phyloP scores from a whole-genome alignment of 2,113 vertebrate species.

The Cyphomyrus discorhynchus region DNA sequence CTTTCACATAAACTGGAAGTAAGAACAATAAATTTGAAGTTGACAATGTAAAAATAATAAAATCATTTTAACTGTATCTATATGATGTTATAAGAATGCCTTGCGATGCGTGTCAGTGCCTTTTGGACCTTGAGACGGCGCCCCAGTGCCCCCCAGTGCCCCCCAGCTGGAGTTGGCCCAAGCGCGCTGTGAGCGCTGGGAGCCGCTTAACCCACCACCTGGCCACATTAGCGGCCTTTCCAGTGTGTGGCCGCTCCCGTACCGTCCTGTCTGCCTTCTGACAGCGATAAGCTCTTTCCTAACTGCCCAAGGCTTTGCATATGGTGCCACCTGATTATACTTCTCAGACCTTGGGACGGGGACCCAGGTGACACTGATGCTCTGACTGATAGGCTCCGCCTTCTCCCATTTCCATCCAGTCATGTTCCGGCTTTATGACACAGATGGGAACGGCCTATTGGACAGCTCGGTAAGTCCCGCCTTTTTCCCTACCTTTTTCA shows the following conservation, averaged over 20 bases:
- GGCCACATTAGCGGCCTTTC: not conserved
- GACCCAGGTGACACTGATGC: not conserved
- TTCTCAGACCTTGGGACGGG: not conserved
- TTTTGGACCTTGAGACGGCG: not conserved
- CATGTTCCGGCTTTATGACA: constrained; percentile 92
- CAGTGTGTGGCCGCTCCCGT: not conserved
- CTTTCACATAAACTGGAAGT: not conserved
- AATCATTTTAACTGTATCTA: not conserved
- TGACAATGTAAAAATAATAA: not conserved
- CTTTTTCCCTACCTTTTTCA: not conserved
- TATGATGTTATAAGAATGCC: not conserved
- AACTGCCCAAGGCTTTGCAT: constrained; percentile 4
- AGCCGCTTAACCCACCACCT: not conserved
- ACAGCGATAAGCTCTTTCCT: constrained; percentile 34
- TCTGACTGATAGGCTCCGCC: constrained; percentile 25
- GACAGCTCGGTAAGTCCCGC: constrained; percentile 77
- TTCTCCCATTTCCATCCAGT: constrained; percentile 63
- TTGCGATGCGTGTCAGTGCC: not conserved
- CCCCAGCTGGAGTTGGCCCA: not conserved
- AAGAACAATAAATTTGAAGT: not conserved
- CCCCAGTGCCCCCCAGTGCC: not conserved
- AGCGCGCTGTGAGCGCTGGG: not conserved
- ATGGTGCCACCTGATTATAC: not conserved
- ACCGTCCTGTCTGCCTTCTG: constrained; percentile 22
- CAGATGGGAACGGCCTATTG: constrained; percentile 81